Evolutionary conservation across 2,113 vertebrate species (phyloP), one percentile per base, ranked within the genome.

Genomic region (Barnardius zonarius): DNA sequence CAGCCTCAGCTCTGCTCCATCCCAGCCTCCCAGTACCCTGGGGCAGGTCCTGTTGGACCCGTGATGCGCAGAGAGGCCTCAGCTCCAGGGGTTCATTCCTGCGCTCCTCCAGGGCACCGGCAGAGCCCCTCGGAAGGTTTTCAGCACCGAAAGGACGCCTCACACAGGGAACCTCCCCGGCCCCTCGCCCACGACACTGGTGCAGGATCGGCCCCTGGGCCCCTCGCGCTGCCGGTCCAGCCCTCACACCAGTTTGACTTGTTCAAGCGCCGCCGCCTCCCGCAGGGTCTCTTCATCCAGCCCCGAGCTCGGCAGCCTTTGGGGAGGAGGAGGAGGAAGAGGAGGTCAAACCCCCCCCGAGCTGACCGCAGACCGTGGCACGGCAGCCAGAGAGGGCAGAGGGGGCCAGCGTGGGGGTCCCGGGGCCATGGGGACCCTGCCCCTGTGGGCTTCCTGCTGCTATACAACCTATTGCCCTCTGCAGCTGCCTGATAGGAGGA

Each of bases 41-140:
- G 13, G 17, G 37, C 10, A 39, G 31, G 17, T 15, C 14, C 35
- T 5, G 0, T 19, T 11, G 27, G 51, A 33, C 61, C 55, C 11
- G 11, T 31, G 31, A 20, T 0, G n/a, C 25, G 4, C 2, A 3
- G 37, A 19, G 15, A 11, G 4, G 1, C 23, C 49, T 57, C 59
- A 15, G 43, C 20, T 68, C 44, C 8, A 4, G 33, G 15, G 10
- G 28, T 6, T 3, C 9, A 9, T n/a, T 54, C 46, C 23, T 12
- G 1, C 1, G 1, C 44, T 39, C 8, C n/a, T 4, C 24, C 1
- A 19, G 48, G 54, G 28, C 28, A 6, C 30, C 39, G 20, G 62
- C 63, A 59, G 33, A 23, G 57, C 20, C 20, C 20, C 1, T 23
- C 6, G 41, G 33, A 39, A 74, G 27, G 20, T n/a, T 80, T 64